Evolutionary conservation across 2,888 invertebrate species (phyloP).

Genomic region (Pachycephus smyrnensis): DNA sequence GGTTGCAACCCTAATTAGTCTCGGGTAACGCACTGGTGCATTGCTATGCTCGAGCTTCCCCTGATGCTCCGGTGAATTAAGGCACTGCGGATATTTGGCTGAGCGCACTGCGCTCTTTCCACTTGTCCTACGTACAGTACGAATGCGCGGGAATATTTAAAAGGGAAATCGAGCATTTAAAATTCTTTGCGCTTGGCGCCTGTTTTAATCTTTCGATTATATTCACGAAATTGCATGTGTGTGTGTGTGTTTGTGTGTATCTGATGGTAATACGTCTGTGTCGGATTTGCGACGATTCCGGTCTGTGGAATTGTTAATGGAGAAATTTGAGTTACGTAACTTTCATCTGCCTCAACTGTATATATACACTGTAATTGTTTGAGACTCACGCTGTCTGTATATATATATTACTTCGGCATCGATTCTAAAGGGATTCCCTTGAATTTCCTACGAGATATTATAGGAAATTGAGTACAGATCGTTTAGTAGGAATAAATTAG

Average conservation of each 20-base stretch:
- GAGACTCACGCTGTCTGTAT: not conserved
- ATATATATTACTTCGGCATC: not conserved
- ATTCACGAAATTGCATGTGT: not conserved
- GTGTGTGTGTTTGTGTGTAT: too few relatives aligned
- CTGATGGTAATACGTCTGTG: not conserved
- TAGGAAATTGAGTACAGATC: not conserved
- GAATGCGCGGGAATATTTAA: not conserved
- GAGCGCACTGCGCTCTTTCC: not conserved
- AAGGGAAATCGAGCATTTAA: not conserved
- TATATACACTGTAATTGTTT: not conserved
- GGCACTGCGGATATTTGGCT: not conserved
- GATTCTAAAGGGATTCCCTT: not conserved
- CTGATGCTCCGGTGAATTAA: not conserved
- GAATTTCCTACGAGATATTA: not conserved
- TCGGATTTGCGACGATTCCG: not conserved
- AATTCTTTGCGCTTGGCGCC: not conserved
- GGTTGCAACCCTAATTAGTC: not conserved
- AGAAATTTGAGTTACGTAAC: too few relatives aligned
- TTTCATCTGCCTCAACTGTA: not conserved
- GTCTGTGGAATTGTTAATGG: too few relatives aligned
- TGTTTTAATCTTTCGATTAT: not conserved
- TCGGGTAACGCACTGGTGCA: not conserved
- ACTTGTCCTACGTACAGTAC: not conserved
- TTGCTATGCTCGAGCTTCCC: not conserved
- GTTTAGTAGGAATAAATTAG: not conserved